Percentiles rank a stretch among this genome's conserved stretches.
phyloP scores from a whole-genome alignment of 1,140 invertebrate species.

The Cyclargus thomasi region DNA sequence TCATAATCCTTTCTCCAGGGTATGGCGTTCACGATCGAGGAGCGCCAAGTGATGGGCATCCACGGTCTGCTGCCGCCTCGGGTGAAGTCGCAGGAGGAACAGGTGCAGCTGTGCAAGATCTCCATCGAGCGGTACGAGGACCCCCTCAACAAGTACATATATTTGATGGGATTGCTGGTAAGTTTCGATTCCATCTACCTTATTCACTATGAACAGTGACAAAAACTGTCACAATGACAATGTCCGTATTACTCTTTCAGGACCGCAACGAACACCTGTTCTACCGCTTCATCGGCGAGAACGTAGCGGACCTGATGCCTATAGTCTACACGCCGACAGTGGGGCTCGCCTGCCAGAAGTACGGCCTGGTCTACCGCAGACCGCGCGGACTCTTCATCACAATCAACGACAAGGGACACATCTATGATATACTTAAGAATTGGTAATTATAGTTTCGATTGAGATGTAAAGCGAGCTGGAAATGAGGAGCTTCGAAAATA shows the following conservation, averaged over 20 bases:
- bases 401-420: conserved; percentile 95
- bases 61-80: conserved; percentile 88
- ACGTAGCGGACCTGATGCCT: conserved; percentile 92
- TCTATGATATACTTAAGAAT: conserved; percentile 89
- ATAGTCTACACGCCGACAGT: conserved; percentile 96
- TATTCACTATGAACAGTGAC: too few relatives aligned
- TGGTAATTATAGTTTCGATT: too few relatives aligned
- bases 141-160: conserved; percentile 88
- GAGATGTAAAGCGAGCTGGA: too few relatives aligned
- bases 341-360: conserved; percentile 95
- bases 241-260: conserved; percentile 56
- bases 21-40: conserved; percentile 88
- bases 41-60: conserved; percentile 88
- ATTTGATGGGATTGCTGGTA: conserved; percentile 84
- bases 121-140: conserved; percentile 83
- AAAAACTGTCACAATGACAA: too few relatives aligned
- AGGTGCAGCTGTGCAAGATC: conserved; percentile 82
- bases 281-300: conserved; percentile 91
- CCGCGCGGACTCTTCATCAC: conserved; percentile 97
- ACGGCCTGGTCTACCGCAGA: conserved; percentile 93
- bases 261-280: conserved; percentile 94
- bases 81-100: conserved; percentile 90
- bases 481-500: too few relatives aligned
- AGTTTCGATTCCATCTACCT: too few relatives aligned
- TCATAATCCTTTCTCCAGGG: conserved; percentile 76